These are phyloP conservation scores for Drepana falcataria DNA, from an alignment of 2,888 invertebrate species.

Conservation along the genomic window DNA sequence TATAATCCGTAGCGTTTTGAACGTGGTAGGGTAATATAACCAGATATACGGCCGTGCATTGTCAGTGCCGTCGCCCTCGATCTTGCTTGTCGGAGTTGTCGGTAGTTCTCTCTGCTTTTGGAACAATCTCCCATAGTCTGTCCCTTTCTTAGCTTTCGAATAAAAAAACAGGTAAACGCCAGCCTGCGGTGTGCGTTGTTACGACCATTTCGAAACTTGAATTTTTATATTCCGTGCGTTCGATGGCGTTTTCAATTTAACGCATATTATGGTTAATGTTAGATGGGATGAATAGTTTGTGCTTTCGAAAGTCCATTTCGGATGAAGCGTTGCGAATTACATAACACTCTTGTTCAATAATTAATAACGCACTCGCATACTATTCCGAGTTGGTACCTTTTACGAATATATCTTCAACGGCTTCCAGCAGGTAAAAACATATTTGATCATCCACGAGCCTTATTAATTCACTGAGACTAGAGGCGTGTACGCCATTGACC, in stretches of 20 bases:
- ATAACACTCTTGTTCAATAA: background rate
- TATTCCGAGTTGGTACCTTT: no score
- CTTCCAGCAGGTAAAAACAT: no score
- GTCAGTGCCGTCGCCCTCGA: conserved; percentile 70
- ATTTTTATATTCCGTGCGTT: conserved; percentile 38
- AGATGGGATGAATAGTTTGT: background rate
- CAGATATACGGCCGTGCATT: conserved; percentile 74
- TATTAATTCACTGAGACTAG: background rate
- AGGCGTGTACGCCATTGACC: background rate
- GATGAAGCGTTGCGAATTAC: background rate
- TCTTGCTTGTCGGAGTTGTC: conserved; percentile 64
- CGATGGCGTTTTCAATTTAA: conserved; percentile 34
- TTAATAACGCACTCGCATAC: no score
- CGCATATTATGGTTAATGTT: conserved; percentile 27
- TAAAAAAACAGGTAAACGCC: conserved; percentile 67
- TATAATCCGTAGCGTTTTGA: conserved; percentile 42
- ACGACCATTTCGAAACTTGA: conserved; percentile 29
- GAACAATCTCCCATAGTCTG: conserved; percentile 44
- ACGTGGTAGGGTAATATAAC: conserved; percentile 63
- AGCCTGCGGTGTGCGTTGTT: conserved; percentile 45
- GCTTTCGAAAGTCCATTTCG: background rate
- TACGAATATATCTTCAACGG: no score
- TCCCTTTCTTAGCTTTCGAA: conserved; percentile 61
- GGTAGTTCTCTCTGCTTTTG: conserved; percentile 60
- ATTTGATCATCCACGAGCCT: no score